Conservation (phyloP, 2,797 vertebrate species). For the Sebastes vulpes region DNA sequence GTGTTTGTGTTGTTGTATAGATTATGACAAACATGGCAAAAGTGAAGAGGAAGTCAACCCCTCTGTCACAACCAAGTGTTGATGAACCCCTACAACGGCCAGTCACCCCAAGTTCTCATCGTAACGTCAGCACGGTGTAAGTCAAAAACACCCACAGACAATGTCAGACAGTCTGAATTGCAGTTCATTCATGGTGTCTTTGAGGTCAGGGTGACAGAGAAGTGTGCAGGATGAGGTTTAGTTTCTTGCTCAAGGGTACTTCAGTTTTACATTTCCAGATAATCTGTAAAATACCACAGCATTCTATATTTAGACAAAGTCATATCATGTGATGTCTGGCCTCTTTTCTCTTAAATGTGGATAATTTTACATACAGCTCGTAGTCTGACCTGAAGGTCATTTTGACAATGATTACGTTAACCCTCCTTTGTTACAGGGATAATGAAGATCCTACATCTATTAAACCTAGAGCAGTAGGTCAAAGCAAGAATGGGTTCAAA, state of each 20-base stretch:
- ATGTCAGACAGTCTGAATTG: background rate
- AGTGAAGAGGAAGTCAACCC: slow-evolving; percentile 82
- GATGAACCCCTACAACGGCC: slow-evolving; percentile 93
- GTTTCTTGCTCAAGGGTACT: background rate
- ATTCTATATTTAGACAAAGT: background rate
- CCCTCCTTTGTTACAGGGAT: slow-evolving; percentile 21
- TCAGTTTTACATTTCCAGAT: background rate
- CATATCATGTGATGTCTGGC: background rate
- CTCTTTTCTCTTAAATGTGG: background rate
- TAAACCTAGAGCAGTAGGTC: slow-evolving; percentile 39
- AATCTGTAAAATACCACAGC: background rate
- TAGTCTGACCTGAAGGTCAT: background rate
- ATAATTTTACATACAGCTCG: slow-evolving; percentile 24
- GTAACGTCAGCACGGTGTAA: slow-evolving; percentile 69
- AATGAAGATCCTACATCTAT: background rate
- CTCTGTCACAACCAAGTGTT: slow-evolving; percentile 70
- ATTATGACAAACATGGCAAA: slow-evolving; percentile 95
- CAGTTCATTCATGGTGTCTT: background rate
- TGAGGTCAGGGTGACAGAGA: background rate
- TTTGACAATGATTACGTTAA: slow-evolving; percentile 20
- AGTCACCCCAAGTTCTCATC: slow-evolving; percentile 90
- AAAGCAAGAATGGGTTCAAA: slow-evolving; percentile 11
- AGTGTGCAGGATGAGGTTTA: background rate
- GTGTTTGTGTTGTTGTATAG: slow-evolving; percentile 70
- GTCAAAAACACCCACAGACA: slow-evolving; percentile 23